Conservation (phyloP, 2,888 invertebrate genomes). For the Elegia similella region DNA sequence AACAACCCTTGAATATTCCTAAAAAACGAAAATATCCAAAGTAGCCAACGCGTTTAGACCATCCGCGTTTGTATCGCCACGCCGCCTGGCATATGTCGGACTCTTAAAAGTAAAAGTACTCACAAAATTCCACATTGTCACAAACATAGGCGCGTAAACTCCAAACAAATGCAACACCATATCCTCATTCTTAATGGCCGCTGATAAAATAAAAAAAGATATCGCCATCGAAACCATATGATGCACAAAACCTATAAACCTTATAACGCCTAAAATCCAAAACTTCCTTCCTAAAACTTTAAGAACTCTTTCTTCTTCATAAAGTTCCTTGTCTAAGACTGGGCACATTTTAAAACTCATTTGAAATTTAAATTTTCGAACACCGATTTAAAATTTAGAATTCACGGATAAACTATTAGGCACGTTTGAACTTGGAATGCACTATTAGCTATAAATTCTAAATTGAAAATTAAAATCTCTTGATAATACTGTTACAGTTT, state of each 20-base stretch:
- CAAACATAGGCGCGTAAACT: background rate
- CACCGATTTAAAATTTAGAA: background rate
- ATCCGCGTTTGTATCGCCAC: too few relatives aligned
- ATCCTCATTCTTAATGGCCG: background rate
- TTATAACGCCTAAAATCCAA: background rate
- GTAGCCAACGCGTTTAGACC: too few relatives aligned
- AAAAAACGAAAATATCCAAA: too few relatives aligned
- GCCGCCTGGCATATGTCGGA: too few relatives aligned
- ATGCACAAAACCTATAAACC: background rate
- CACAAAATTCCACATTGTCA: conserved; percentile 4
- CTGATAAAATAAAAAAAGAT: background rate
- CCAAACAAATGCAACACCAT: background rate
- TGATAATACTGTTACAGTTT: background rate
- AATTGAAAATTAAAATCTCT: too few relatives aligned
- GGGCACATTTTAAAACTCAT: too few relatives aligned
- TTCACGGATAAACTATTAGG: background rate
- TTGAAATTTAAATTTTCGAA: background rate
- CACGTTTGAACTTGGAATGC: too few relatives aligned
- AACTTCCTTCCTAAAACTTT: background rate
- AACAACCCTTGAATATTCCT: too few relatives aligned
- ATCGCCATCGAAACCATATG: background rate
- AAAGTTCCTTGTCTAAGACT: too few relatives aligned
- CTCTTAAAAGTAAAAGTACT: too few relatives aligned
- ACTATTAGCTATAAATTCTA: too few relatives aligned
- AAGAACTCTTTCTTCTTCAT: too few relatives aligned